A percentile compares a stretch with the other conserved stretches of the same genome.
phyloP scores from a whole-genome alignment of 2,888 invertebrate species.

The Falcaria lacertinaria region DNA sequence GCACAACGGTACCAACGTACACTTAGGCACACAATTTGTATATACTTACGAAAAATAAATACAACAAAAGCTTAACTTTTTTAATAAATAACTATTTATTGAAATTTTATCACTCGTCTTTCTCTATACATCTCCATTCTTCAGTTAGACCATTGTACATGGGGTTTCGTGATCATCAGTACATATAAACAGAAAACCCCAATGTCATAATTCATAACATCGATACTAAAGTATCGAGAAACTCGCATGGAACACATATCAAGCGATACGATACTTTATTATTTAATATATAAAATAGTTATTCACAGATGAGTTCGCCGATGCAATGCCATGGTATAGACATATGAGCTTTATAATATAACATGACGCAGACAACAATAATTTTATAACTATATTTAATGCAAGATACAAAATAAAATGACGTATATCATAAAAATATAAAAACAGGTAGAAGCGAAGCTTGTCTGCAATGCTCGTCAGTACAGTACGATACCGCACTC shows the following conservation, averaged over 20 bases:
- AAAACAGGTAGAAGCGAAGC: too few relatives aligned
- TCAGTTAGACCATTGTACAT: not conserved
- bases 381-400: too few relatives aligned
- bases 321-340: not conserved
- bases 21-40: slow-evolving; percentile 75
- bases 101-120: slow-evolving; percentile 9
- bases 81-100: slow-evolving; percentile 14
- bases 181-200: not conserved
- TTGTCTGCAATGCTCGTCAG: too few relatives aligned
- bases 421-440: too few relatives aligned
- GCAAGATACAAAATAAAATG: too few relatives aligned
- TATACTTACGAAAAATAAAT: slow-evolving; percentile 72
- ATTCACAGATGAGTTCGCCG: not conserved
- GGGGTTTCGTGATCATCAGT: not conserved
- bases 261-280: not conserved
- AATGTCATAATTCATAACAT: not conserved
- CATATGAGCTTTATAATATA: not conserved
- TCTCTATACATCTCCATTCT: not conserved
- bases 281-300: not conserved
- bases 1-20: slow-evolving; percentile 57
- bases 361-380: too few relatives aligned
- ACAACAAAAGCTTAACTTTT: slow-evolving; percentile 21
- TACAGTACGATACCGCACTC: too few relatives aligned
- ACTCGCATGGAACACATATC: not conserved
- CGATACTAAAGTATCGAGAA: too few relatives aligned